These are phyloP conservation scores for Rhinoderma darwinii DNA, from an alignment of 2,113 vertebrate species.

Conservation along the genomic window DNA sequence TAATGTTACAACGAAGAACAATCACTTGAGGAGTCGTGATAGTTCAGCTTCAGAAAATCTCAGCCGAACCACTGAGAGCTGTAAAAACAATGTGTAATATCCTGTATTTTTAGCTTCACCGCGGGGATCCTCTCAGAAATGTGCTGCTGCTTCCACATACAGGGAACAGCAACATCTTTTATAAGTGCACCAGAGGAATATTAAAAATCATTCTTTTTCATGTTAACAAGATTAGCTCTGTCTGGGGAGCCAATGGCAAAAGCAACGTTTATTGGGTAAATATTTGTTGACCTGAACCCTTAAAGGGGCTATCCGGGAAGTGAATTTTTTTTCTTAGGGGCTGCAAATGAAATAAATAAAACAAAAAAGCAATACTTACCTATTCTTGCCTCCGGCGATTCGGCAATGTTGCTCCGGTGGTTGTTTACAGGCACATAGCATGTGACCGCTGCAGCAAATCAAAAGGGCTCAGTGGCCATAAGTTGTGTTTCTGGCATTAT, in stretches of 20 bases:
- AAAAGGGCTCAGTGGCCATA: no score
- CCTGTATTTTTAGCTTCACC: conserved; percentile 57
- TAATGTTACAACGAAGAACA: conserved; percentile 46
- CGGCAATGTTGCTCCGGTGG: no score
- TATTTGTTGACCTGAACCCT: not conserved
- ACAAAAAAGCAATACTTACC: no score
- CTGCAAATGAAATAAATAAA: no score
- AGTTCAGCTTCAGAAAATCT: conserved; percentile 56
- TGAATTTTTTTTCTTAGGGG: no score
- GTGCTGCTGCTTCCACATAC: conserved; percentile 38
- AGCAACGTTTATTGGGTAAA: not conserved
- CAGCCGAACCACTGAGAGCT: conserved; percentile 47
- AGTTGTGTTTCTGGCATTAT: no score
- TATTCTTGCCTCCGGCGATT: no score
- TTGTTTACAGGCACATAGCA: no score
- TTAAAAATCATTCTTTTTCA: not conserved
- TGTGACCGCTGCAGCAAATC: no score
- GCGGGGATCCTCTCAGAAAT: conserved; percentile 51
- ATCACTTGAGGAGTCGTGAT: conserved; percentile 54
- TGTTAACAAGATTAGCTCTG: conserved; percentile 35
- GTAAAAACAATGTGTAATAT: conserved; percentile 60
- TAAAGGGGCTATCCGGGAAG: no score
- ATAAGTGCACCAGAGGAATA: conserved; percentile 3
- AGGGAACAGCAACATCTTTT: conserved; percentile 35
- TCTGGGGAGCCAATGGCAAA: not conserved